Percentiles rank a stretch among this genome's conserved stretches.
phyloP scores from a whole-genome alignment of 2,797 vertebrate species.

The Okamejei kenojei region DNA sequence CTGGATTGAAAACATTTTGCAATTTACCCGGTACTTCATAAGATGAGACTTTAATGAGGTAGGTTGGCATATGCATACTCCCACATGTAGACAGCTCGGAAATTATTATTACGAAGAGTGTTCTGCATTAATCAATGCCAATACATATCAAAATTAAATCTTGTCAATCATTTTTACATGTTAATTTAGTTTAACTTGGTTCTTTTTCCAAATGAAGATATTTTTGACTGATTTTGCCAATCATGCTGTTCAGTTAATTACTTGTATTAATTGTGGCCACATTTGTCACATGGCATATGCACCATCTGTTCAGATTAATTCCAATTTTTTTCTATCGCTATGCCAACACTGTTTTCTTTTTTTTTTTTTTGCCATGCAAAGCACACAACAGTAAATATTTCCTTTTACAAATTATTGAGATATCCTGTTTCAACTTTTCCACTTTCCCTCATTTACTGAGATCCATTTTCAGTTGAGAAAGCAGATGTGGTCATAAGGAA shows the following conservation, averaged over 20 bases:
- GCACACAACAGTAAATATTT: not conserved
- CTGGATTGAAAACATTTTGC: no score
- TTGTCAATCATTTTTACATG: not conserved
- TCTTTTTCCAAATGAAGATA: not conserved
- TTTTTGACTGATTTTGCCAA: not conserved
- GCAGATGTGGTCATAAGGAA: not conserved
- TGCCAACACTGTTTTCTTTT: not conserved
- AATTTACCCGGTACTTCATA: no score
- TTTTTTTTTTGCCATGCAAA: not conserved
- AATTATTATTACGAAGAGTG: not conserved
- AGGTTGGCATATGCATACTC: not conserved
- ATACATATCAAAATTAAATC: not conserved
- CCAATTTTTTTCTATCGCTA: not conserved
- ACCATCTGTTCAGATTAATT: not conserved
- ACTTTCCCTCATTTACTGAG: no score
- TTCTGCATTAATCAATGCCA: not conserved
- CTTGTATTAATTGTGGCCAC: not conserved
- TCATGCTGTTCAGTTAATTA: not conserved
- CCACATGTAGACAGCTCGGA: not conserved
- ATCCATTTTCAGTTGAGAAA: not conserved
- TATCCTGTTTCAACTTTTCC: not conserved
- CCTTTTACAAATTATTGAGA: not conserved
- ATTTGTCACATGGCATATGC: not conserved
- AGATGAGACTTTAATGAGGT: no score
- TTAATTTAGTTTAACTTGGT: not conserved